Base-by-base conservation (phyloP, 2,113 vertebrate species). In the Aptenodytes forsteri region DNA sequence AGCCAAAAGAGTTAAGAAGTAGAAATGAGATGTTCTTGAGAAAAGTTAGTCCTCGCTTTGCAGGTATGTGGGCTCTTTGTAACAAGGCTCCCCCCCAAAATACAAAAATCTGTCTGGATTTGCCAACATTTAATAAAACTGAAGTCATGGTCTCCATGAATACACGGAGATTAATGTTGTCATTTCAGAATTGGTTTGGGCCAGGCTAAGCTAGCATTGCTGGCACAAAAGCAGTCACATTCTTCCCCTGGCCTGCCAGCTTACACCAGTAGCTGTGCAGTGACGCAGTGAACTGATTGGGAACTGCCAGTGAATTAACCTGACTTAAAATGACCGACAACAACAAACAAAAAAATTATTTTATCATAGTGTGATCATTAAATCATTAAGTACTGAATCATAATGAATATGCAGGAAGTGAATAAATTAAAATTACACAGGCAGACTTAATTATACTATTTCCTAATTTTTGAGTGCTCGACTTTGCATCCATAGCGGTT, bases 341-440 rank as follows among this genome's bases (percentile, higher is more conserved):
- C 34, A 70, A 49, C 55, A 66, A 72, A 44, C 25, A 46, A 73
- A 89, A 84, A 86, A 42, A n/a, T 3, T 36, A 89, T 59, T 83
- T 87, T 5, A 95, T 61, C 40, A 26, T 7, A 82, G 58, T 49
- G 49, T 83, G 30, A 93, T 83, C 36, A 47, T 73, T 65, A 95
- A 93, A 88, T 73, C 36, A 54, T 62, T 94, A 94, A 85, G 42
- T 59, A 79, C 47, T 69, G 80, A 79, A 73, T 69, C 79, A 91
- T 87, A 89, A 89, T 61, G 59, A 90, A 82, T 82, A 87, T n/a
- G 56, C 65, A 91, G 47, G 49, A 97, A 92, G 36, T 44, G 40
- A 95, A 75, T 84, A 78, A 78, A 93, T 87, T 82, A 89, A 91
- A 94, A 92, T 72, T 56, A 89, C 61, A 52, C 13, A 76, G 52